Evolutionary conservation across 2,797 vertebrate genomes (phyloP).

Genomic region (Atherinosoma microstoma): DNA sequence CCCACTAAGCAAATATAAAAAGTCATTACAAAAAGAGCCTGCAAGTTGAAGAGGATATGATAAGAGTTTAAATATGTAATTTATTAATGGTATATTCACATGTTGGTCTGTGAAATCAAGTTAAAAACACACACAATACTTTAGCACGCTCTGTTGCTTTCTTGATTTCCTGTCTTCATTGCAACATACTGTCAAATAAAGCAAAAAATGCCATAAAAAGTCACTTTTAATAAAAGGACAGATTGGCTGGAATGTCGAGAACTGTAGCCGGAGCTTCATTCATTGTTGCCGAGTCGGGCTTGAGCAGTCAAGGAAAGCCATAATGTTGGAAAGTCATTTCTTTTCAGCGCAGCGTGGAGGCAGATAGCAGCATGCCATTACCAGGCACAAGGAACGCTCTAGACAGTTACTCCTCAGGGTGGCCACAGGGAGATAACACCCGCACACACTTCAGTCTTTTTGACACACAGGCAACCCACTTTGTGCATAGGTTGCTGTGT

Average conservation of each 20-base stretch:
- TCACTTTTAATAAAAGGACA: constrained; percentile 49
- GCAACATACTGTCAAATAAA: constrained; percentile 31
- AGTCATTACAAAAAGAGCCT: constrained; percentile 14
- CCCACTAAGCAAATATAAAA: constrained; percentile 28
- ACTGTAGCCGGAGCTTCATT: constrained; percentile 36
- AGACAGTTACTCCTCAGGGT: constrained; percentile 67
- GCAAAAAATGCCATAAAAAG: constrained; percentile 27
- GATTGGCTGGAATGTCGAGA: constrained; percentile 42
- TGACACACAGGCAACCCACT: constrained; percentile 18
- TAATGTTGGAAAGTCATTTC: constrained; percentile 69
- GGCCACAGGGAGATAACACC: constrained; percentile 43
- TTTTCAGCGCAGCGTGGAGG: constrained; percentile 48
- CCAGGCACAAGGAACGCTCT: constrained; percentile 52
- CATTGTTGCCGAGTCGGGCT: constrained; percentile 56
- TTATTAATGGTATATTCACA: constrained; percentile 12
- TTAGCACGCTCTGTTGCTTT: not conserved
- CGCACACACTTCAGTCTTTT: constrained; percentile 19
- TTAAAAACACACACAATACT: not conserved
- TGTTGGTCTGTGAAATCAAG: constrained; percentile 16
- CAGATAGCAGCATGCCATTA: constrained; percentile 74
- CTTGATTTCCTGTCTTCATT: not conserved
- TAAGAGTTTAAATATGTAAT: constrained; percentile 13
- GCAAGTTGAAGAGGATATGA: constrained; percentile 12
- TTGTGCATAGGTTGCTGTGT: constrained; percentile 40
- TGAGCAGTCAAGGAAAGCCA: constrained; percentile 70